These are phyloP conservation scores for Nezara viridula DNA, from an alignment of 2,888 invertebrate genomes.

Conservation along the genomic window DNA sequence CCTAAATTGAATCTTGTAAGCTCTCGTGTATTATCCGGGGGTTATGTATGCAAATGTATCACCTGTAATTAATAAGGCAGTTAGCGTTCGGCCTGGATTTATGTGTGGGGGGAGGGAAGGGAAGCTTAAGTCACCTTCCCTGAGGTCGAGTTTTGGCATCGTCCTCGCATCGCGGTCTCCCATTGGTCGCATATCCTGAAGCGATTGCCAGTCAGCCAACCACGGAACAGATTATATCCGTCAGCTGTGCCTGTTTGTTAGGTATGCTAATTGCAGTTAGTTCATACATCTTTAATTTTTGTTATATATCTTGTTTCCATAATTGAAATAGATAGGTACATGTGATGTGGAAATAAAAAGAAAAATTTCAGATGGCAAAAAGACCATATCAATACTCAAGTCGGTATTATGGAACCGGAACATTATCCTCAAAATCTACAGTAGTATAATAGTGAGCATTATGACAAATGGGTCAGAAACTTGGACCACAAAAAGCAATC, in stretches of 20 bases:
- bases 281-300: no score
- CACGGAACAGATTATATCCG: background rate
- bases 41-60: background rate
- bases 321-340: no score
- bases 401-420: no score
- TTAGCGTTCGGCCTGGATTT: background rate
- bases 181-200: background rate
- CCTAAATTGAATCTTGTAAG: background rate
- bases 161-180: background rate
- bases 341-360: no score
- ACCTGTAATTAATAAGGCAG: constrained; percentile 1
- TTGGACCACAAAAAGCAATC: no score
- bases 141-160: background rate
- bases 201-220: background rate
- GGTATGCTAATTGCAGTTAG: no score
- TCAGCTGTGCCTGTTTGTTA: background rate
- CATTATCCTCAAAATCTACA: no score
- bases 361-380: no score
- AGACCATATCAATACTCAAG: no score
- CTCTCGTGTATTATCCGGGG: background rate
- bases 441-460: no score
- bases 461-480: no score
- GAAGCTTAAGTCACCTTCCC: background rate
- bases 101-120: background rate
- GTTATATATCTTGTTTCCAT: no score